Evolutionary conservation across 1,140 invertebrate genomes (phyloP).

Genomic region (Anastrepha ludens): DNA sequence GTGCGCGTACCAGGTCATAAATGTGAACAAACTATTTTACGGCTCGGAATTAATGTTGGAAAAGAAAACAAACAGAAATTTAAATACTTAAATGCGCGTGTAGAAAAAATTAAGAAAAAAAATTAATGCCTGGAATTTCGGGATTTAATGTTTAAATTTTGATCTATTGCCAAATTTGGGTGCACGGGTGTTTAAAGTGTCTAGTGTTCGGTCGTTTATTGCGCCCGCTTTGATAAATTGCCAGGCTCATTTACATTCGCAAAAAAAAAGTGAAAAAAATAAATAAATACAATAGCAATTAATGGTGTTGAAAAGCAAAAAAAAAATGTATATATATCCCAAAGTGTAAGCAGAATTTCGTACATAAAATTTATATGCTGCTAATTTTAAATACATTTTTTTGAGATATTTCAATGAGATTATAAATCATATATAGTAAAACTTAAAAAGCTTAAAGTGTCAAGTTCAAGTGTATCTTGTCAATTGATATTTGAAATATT

Average conservation of each 20-base stretch:
- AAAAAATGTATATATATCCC: too few relatives aligned
- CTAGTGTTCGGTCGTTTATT: not conserved
- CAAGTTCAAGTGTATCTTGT: not conserved
- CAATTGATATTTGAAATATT: constrained; percentile 17
- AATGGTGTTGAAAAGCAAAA: too few relatives aligned
- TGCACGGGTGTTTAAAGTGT: not conserved
- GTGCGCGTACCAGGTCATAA: not conserved
- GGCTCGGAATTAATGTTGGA: not conserved
- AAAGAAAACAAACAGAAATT: not conserved
- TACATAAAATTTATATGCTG: too few relatives aligned
- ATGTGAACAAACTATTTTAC: not conserved
- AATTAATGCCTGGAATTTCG: not conserved
- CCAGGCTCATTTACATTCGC: not conserved
- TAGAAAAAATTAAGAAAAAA: not conserved
- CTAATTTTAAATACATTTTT: too few relatives aligned
- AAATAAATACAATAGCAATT: not conserved
- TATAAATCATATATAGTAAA: not conserved
- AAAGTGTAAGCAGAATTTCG: too few relatives aligned
- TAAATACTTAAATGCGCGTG: not conserved
- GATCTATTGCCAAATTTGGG: constrained; percentile 11
- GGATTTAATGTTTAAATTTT: not conserved
- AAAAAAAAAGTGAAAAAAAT: not conserved
- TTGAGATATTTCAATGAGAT: not conserved
- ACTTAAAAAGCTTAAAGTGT: not conserved
- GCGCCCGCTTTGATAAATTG: not conserved